These are phyloP conservation scores for Campylorhamphus procurvoides DNA, from an alignment of 2,113 vertebrate genomes.

Conservation along the genomic window DNA sequence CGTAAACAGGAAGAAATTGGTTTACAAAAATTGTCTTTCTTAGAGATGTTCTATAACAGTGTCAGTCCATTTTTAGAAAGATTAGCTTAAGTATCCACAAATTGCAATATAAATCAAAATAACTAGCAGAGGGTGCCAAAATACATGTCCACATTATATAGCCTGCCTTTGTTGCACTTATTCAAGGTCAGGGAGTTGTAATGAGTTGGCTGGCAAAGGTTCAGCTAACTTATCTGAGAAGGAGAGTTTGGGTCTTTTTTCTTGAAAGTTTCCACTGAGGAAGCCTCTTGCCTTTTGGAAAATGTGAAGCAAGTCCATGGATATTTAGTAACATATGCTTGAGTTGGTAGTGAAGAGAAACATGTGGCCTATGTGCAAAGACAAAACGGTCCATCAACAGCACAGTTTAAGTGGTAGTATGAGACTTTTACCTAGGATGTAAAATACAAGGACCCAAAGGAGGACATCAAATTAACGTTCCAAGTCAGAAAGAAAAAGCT, in stretches of 20 bases:
- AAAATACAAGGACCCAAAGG: not conserved
- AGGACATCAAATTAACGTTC: not conserved
- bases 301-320: not conserved
- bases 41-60: not conserved
- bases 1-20: not conserved
- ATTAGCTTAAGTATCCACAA: not conserved
- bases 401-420: not conserved
- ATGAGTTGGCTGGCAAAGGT: not conserved
- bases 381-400: not conserved
- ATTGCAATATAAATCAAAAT: slow-evolving; percentile 24
- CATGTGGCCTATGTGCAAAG: not conserved
- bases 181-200: slow-evolving; percentile 13
- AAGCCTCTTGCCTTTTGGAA: not conserved
- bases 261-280: not conserved
- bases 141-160: not conserved
- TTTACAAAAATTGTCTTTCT: not conserved
- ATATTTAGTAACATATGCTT: not conserved
- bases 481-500: not conserved
- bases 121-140: not conserved
- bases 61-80: not conserved
- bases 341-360: not conserved
- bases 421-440: not conserved
- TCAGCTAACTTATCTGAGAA: not conserved
- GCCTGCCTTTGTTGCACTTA: not conserved
- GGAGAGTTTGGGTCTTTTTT: not conserved